Conservation (phyloP, 1,140 invertebrate genomes). For the Oryzaephilus surinamensis region DNA sequence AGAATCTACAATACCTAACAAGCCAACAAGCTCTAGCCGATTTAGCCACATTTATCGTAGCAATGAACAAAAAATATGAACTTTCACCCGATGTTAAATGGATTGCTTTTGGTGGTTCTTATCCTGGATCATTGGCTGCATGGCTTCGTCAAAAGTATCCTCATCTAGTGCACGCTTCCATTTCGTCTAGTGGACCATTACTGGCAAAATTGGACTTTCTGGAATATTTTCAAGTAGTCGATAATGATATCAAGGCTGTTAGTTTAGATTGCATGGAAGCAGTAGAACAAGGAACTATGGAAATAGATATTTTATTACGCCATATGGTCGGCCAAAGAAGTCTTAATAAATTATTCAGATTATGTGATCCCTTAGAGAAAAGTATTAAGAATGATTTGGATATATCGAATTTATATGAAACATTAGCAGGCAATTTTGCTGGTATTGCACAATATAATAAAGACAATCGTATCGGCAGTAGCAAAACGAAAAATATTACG, state of each 20-base stretch:
- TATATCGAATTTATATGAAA: conserved; percentile 69
- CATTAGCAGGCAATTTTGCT: conserved; percentile 72
- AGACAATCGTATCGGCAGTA: conserved; percentile 67
- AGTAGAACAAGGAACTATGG: conserved; percentile 49
- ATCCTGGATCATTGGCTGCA: conserved; percentile 80
- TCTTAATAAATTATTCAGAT: conserved; percentile 59
- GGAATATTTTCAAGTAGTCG: conserved; percentile 38
- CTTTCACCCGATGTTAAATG: conserved; percentile 60
- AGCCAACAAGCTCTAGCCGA: conserved; percentile 86
- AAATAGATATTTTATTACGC: conserved; percentile 49
- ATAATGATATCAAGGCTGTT: conserved; percentile 5
- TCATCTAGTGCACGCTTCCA: conserved; percentile 70
- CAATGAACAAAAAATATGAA: conserved; percentile 53
- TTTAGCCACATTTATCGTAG: conserved; percentile 67
- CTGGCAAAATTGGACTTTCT: conserved; percentile 74
- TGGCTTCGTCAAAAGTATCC: conserved; percentile 87
- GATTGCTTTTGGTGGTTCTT: conserved; percentile 89
- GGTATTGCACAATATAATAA: conserved; percentile 91
- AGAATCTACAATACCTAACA: conserved; percentile 70
- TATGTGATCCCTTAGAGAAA: conserved; percentile 68
- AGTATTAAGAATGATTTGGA: conserved; percentile 52
- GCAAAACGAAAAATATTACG: conserved; percentile 56
- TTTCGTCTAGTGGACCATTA: conserved; percentile 80
- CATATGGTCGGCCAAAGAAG: conserved; percentile 45
- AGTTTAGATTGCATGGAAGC: conserved; percentile 50